Evolutionary conservation across 23 tunicate genomes (phyloP).

Genomic region (Botrylloides violaceus): DNA sequence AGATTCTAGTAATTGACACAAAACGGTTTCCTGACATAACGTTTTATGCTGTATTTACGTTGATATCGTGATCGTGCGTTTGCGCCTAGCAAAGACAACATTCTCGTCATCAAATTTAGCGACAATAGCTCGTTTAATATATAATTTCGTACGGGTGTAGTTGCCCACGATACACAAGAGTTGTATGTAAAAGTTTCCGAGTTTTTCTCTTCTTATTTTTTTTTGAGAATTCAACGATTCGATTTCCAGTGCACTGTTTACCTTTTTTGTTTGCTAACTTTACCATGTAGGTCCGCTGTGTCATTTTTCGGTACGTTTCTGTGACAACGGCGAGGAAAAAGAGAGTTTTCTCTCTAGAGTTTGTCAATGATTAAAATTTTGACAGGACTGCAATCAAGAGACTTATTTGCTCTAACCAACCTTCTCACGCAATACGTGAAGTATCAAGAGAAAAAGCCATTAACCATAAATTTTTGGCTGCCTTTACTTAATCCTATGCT

Average conservation of each 20-base stretch:
- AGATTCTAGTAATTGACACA: neutral
- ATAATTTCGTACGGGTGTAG: neutral
- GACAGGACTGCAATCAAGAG: neutral
- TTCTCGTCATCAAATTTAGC: neutral
- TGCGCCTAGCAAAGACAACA: constrained; percentile 1
- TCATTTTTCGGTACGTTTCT: neutral
- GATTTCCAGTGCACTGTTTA: neutral
- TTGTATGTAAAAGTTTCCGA: neutral
- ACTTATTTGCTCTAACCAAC: neutral
- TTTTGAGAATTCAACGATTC: neutral
- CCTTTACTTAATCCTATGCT: too few species aligned
- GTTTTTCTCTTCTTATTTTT: neutral
- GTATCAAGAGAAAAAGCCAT: too few species aligned
- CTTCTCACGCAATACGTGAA: neutral
- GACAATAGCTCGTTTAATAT: constrained; percentile 1
- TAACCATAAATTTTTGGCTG: too few species aligned
- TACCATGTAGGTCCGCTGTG: neutral
- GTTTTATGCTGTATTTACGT: neutral
- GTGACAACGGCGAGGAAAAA: neutral
- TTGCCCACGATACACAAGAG: neutral
- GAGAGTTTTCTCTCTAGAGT: neutral
- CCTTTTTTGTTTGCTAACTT: neutral
- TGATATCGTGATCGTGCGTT: neutral
- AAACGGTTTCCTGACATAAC: neutral
- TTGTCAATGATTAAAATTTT: constrained; percentile 1